These are phyloP conservation scores for Xyrauchen texanus DNA, from an alignment of 2,113 vertebrate species.

Conservation along the genomic window DNA sequence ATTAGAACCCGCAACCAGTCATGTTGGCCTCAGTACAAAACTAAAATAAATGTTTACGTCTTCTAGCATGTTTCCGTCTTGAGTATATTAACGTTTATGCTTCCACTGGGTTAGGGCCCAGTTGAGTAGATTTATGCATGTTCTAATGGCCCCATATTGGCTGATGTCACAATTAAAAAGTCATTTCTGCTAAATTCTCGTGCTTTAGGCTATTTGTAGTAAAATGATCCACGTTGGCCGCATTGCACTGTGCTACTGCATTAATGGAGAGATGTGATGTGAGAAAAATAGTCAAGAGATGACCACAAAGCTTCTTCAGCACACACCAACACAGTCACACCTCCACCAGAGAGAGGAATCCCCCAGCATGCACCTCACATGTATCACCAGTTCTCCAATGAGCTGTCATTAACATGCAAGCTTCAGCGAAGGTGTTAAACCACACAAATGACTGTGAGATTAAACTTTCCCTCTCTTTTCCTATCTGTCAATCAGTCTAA, in stretches of 20 bases:
- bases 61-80: too few species aligned
- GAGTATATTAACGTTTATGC: too few species aligned
- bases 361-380: conserved; percentile 33
- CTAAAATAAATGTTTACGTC: too few species aligned
- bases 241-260: not conserved
- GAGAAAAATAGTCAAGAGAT: not conserved
- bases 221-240: not conserved
- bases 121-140: too few species aligned
- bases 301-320: conserved; percentile 15
- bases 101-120: too few species aligned
- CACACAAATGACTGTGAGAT: not conserved
- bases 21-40: too few species aligned
- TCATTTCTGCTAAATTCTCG: too few species aligned
- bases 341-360: conserved; percentile 25
- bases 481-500: not conserved
- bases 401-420: conserved; percentile 13
- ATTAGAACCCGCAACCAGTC: too few species aligned
- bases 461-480: not conserved
- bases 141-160: too few species aligned
- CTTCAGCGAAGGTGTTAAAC: conserved; percentile 16
- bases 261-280: not conserved
- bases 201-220: not conserved
- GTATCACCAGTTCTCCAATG: conserved; percentile 12
- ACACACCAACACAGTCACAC: conserved; percentile 18
- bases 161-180: too few species aligned